Conservation (phyloP, 2,888 invertebrate genomes). For the Leptinotarsa tumamoca region DNA sequence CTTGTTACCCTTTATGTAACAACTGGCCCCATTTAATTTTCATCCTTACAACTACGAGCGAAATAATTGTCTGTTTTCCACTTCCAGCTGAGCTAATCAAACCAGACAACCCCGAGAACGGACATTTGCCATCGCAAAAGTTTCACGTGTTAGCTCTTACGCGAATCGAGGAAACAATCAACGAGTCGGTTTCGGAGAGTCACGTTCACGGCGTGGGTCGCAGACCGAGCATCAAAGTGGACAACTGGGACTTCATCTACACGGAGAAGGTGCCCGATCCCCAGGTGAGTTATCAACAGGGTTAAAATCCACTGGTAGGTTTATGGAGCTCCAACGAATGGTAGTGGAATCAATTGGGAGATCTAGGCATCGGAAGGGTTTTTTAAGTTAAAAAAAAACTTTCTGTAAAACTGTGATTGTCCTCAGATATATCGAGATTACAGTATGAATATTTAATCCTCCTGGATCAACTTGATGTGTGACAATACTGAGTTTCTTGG, state of each 20-base stretch:
- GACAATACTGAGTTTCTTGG: too few relatives aligned
- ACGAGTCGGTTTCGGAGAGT: conserved; percentile 43
- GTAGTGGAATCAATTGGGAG: too few relatives aligned
- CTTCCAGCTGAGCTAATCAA: conserved; percentile 25
- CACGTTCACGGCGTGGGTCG: conserved; percentile 50
- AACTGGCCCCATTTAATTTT: background rate
- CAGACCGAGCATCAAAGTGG: conserved; percentile 61
- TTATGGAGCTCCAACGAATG: too few relatives aligned
- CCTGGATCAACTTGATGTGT: too few relatives aligned
- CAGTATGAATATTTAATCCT: too few relatives aligned
- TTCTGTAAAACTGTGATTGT: too few relatives aligned
- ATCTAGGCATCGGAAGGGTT: too few relatives aligned
- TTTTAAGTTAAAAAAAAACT: too few relatives aligned
- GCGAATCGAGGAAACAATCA: conserved; percentile 58
- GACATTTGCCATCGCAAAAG: conserved; percentile 50
- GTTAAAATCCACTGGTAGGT: too few relatives aligned
- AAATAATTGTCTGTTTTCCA: background rate
- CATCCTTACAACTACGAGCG: background rate
- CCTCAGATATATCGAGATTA: too few relatives aligned
- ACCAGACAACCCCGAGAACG: conserved; percentile 1
- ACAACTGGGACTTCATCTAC: conserved; percentile 64
- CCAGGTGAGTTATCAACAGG: conserved; percentile 38
- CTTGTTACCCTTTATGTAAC: background rate
- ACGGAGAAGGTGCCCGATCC: conserved; percentile 53
- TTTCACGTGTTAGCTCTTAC: conserved; percentile 62